These are phyloP conservation scores for Orchesella flavescens DNA, from an alignment of 2,888 invertebrate genomes.

Conservation along the genomic window DNA sequence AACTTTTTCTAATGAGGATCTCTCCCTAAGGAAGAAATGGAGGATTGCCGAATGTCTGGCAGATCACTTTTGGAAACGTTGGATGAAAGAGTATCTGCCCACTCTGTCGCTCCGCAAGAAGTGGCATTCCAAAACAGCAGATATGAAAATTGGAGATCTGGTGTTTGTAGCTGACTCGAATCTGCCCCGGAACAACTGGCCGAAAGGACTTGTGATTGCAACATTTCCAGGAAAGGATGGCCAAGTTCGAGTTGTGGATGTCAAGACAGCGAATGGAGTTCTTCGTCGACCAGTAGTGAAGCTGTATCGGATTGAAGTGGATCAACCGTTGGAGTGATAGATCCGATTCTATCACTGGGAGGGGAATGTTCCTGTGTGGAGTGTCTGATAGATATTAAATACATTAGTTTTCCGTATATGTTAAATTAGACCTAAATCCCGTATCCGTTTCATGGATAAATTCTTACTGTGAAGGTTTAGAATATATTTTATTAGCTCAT, in stretches of 20 bases:
- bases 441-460: no score
- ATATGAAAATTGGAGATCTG: background rate
- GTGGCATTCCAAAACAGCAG: background rate
- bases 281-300: slow-evolving; percentile 16
- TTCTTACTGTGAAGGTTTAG: no score
- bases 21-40: slow-evolving; percentile 4
- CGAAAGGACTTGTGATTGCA: background rate
- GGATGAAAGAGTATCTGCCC: slow-evolving; percentile 15
- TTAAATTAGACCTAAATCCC: no score
- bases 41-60: slow-evolving; percentile 3
- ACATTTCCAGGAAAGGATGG: slow-evolving; percentile 44
- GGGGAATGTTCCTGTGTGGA: no score
- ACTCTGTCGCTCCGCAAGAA: background rate
- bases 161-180: slow-evolving; percentile 5
- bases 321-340: no score
- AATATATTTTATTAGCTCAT: no score
- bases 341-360: no score
- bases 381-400: no score
- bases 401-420: no score
- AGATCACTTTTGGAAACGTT: slow-evolving; percentile 30
- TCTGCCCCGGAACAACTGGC: background rate
- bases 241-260: slow-evolving; percentile 38
- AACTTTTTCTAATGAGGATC: slow-evolving; percentile 12
- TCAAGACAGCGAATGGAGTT: slow-evolving; percentile 22
- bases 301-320: no score